These are phyloP conservation scores for Diploptera punctata DNA, from an alignment of 2,888 invertebrate species.

Conservation along the genomic window DNA sequence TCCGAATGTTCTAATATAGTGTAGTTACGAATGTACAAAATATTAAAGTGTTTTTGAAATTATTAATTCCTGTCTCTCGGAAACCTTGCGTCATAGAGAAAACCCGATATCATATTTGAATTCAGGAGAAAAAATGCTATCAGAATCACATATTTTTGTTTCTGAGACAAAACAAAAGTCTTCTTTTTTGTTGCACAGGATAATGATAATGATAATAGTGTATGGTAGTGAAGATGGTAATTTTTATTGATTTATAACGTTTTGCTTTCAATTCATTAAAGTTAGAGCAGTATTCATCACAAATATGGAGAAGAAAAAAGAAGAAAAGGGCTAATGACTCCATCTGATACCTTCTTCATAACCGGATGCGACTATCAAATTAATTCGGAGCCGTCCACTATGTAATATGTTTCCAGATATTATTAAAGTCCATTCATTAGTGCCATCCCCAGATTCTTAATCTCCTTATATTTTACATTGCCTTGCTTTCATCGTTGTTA, in stretches of 20 bases:
- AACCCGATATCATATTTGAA: too few species aligned
- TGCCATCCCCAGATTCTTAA: neutral
- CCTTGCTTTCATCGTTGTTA: neutral
- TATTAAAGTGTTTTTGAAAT: too few species aligned
- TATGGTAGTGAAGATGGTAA: neutral
- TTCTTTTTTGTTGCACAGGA: too few species aligned
- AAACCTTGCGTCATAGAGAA: too few species aligned
- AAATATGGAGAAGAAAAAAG: neutral
- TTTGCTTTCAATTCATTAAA: neutral
- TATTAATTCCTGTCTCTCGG: too few species aligned
- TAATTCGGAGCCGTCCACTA: neutral
- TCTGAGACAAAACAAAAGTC: too few species aligned
- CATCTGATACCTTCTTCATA: neutral
- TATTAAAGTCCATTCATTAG: neutral
- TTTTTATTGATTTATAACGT: neutral
- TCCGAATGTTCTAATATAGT: too few species aligned
- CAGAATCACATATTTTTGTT: too few species aligned
- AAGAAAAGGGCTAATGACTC: neutral
- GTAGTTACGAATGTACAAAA: too few species aligned
- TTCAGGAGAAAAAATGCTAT: too few species aligned
- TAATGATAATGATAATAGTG: too few species aligned
- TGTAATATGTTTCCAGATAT: conserved; percentile 1
- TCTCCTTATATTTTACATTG: neutral
- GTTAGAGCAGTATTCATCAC: neutral
- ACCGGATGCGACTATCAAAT: neutral